A percentile compares a stretch with the other conserved stretches of the same genome.
Conservation (phyloP, 53 echinoderm and acorn worm genomes). For the Holothuria scabra region DNA sequence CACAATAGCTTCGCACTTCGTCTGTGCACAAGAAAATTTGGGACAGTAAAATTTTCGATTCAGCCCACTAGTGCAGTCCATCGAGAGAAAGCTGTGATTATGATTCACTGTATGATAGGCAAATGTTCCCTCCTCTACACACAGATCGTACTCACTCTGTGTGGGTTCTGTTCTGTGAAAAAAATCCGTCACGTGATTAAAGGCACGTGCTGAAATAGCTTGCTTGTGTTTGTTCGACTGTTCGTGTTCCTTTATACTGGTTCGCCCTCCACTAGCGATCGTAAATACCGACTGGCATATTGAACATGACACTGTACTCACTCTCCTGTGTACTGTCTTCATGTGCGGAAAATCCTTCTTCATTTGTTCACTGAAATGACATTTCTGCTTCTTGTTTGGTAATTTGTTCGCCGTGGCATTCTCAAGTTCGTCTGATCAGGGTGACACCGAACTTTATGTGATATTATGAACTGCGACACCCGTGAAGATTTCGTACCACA, state of each 20-base stretch:
- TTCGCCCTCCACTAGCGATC: no score
- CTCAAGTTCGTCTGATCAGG: no score
- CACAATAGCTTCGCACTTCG: slow-evolving; percentile 2
- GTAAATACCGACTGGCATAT: no score
- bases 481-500: no score
- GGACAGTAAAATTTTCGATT: slow-evolving; percentile 9
- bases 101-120: background rate
- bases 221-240: no score
- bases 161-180: slow-evolving; percentile 6
- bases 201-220: background rate
- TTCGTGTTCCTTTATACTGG: no score
- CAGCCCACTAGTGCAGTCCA: slow-evolving; percentile 1
- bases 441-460: no score
- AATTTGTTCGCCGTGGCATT: background rate
- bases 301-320: no score
- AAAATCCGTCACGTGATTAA: slow-evolving; percentile 3
- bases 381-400: background rate
- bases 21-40: slow-evolving; percentile 5
- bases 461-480: no score
- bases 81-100: background rate
- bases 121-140: background rate
- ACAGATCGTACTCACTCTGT: slow-evolving; percentile 5
- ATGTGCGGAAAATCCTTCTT: no score
- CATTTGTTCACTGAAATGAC: no score
- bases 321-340: no score